A percentile compares a stretch with the other conserved stretches of the same genome.
phyloP scores from a whole-genome alignment of 2,888 invertebrate genomes.

The Sinodicranocentrus sp. region DNA sequence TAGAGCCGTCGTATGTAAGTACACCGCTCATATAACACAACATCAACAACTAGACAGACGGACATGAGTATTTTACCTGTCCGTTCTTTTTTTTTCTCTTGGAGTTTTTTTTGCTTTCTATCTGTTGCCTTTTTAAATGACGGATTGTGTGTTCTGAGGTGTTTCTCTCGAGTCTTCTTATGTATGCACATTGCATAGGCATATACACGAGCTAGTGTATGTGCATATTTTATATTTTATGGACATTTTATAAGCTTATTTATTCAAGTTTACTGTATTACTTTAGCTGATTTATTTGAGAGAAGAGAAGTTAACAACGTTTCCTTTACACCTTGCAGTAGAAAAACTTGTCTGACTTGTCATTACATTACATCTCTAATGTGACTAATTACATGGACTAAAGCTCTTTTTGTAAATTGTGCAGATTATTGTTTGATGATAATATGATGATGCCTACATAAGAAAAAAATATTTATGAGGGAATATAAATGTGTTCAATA shows the following conservation, averaged over 20 bases:
- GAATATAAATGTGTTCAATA: neutral
- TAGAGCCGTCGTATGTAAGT: neutral
- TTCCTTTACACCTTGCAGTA: conserved; percentile 59
- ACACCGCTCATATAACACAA: neutral
- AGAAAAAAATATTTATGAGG: conserved; percentile 27
- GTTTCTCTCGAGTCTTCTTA: conserved; percentile 23
- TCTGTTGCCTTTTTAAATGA: neutral
- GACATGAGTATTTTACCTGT: conserved; percentile 18
- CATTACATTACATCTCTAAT: conserved; percentile 75
- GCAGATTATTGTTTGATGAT: no score
- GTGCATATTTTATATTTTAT: conserved; percentile 11
- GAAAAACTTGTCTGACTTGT: conserved; percentile 76
- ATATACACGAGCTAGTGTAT: no score
- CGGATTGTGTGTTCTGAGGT: neutral
- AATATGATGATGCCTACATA: neutral
- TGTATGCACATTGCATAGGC: conserved; percentile 13
- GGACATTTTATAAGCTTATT: conserved; percentile 4
- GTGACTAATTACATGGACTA: conserved; percentile 75
- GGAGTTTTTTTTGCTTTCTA: conserved; percentile 6
- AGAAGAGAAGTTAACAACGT: conserved; percentile 48
- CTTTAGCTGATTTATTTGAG: conserved; percentile 40
- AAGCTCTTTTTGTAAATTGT: conserved; percentile 43
- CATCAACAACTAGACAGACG: conserved; percentile 11
- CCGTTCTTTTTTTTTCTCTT: conserved; percentile 22
- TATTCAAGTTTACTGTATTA: conserved; percentile 36